Conservation (phyloP, 1,140 invertebrate genomes). For the Sycobia sp. region DNA sequence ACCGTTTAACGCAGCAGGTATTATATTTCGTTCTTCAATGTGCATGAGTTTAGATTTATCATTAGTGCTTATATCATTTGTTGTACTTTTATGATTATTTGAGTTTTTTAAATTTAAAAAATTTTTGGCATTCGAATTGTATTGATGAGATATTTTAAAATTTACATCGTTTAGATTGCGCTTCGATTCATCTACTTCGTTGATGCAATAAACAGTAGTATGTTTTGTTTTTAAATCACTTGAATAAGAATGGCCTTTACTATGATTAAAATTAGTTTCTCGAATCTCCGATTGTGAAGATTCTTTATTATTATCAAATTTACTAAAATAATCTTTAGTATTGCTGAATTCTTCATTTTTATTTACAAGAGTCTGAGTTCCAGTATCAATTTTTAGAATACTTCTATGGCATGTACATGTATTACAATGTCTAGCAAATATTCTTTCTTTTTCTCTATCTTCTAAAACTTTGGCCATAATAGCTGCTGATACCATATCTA, state of each 20-base stretch:
- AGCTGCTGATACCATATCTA: conserved; percentile 86
- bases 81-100: conserved; percentile 18
- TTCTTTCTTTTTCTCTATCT: conserved; percentile 76
- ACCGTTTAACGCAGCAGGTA: background rate
- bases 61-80: background rate
- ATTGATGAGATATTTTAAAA: conserved; percentile 8
- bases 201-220: conserved; percentile 8
- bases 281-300: background rate
- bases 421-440: conserved; percentile 77
- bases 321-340: conserved; percentile 25
- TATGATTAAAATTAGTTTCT: background rate
- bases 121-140: conserved; percentile 18
- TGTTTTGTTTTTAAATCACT: conserved; percentile 18
- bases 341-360: background rate
- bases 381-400: conserved; percentile 52
- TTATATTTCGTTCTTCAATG: background rate
- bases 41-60: background rate
- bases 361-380: conserved; percentile 48
- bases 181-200: background rate
- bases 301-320: conserved; percentile 5
- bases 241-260: background rate
- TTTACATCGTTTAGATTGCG: conserved; percentile 10
- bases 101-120: conserved; percentile 28
- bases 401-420: conserved; percentile 73
- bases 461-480: conserved; percentile 93